Evolutionary conservation across 2,888 invertebrate species (phyloP).

Genomic region (Spilosoma lubricipeda): DNA sequence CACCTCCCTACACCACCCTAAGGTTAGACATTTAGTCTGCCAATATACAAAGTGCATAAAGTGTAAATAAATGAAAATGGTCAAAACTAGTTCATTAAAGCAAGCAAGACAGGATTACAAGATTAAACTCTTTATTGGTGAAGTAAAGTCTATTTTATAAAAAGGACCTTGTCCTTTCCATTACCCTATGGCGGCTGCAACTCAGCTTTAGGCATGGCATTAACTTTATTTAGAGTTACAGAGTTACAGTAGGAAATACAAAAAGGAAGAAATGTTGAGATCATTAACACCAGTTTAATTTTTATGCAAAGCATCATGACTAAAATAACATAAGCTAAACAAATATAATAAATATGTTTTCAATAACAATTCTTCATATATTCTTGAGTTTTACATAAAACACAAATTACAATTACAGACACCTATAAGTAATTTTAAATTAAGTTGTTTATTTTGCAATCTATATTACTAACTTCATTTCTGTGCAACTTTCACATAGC

Average conservation of each 20-base stretch:
- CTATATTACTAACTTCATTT: slow-evolving; percentile 64
- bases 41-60: no score
- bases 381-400: not conserved
- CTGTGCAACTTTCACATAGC: slow-evolving; percentile 73
- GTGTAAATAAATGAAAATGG: no score
- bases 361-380: not conserved
- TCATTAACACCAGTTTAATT: not conserved
- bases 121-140: no score
- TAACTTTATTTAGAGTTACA: not conserved
- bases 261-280: not conserved
- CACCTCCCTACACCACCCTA: no score
- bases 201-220: no score
- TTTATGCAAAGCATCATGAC: not conserved
- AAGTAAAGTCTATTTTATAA: no score
- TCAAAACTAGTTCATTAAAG: no score
- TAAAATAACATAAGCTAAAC: not conserved
- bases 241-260: not conserved
- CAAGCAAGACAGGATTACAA: no score
- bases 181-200: no score
- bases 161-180: no score
- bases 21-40: no score
- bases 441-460: not conserved
- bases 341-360: not conserved
- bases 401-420: not conserved
- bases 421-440: not conserved